Conservation (phyloP, 2,797 vertebrate genomes). For the Emydoidea blandingii region DNA sequence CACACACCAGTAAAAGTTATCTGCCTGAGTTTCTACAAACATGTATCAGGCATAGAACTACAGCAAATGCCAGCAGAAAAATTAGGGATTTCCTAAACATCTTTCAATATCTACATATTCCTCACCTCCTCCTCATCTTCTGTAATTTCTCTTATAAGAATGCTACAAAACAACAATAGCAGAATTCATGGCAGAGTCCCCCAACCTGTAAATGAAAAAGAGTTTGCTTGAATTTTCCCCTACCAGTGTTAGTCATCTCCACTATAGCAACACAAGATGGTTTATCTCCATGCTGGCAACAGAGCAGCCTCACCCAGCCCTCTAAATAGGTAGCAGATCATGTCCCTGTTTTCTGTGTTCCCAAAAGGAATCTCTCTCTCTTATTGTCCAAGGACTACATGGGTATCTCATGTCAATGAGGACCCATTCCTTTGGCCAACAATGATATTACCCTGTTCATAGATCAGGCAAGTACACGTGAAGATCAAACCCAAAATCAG, state of each 20-base stretch:
- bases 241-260: background rate
- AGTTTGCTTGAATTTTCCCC: background rate
- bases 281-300: conserved; percentile 7
- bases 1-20: background rate
- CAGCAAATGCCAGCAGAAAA: background rate
- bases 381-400: background rate
- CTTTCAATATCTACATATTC: background rate
- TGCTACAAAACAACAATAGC: background rate
- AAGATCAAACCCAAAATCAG: background rate
- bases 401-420: background rate
- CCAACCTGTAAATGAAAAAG: background rate
- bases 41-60: background rate
- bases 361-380: background rate
- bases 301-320: background rate
- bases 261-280: background rate
- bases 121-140: background rate
- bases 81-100: background rate
- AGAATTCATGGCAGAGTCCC: conserved; percentile 5
- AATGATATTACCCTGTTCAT: background rate
- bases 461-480: background rate
- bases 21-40: background rate
- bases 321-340: conserved; percentile 30
- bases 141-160: background rate
- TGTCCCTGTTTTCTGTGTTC: background rate
- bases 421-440: background rate